A percentile compares a stretch with the other conserved stretches of the same genome.
These are phyloP conservation scores for Procambarus virginalis DNA, from an alignment of 1,140 invertebrate species.

Conservation along the genomic window DNA sequence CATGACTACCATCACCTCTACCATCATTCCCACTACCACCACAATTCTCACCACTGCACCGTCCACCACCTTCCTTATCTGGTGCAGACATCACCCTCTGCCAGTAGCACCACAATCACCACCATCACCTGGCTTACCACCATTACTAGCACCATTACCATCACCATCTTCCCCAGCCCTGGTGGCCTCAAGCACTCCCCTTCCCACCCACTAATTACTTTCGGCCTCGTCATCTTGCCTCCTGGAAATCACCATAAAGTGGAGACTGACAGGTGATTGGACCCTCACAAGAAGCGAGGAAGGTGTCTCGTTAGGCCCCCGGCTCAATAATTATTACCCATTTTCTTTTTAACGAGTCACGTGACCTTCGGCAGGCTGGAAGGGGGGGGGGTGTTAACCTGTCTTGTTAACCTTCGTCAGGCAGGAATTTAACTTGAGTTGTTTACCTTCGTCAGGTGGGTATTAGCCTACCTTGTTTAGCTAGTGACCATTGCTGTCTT, in stretches of 20 bases:
- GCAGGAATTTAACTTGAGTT: too few species aligned
- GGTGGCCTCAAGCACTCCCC: background rate
- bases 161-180: background rate
- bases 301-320: slow-evolving; percentile 23
- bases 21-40: too few species aligned
- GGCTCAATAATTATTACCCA: slow-evolving; percentile 16
- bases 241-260: slow-evolving; percentile 40
- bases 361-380: background rate
- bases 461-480: too few species aligned
- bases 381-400: too few species aligned
- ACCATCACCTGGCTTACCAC: background rate
- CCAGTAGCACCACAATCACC: background rate
- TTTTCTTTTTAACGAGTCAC: background rate
- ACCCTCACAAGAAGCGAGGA: slow-evolving; percentile 27
- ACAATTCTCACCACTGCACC: too few species aligned
- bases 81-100: too few species aligned
- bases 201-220: background rate
- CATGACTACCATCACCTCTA: background rate
- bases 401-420: too few species aligned
- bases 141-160: background rate
- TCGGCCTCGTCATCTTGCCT: background rate
- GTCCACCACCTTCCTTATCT: too few species aligned
- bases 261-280: slow-evolving; percentile 30
- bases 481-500: too few species aligned
- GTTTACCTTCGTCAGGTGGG: too few species aligned